Evolutionary conservation across 1,140 invertebrate genomes (phyloP).

Genomic region (Drosophila nannoptera): DNA sequence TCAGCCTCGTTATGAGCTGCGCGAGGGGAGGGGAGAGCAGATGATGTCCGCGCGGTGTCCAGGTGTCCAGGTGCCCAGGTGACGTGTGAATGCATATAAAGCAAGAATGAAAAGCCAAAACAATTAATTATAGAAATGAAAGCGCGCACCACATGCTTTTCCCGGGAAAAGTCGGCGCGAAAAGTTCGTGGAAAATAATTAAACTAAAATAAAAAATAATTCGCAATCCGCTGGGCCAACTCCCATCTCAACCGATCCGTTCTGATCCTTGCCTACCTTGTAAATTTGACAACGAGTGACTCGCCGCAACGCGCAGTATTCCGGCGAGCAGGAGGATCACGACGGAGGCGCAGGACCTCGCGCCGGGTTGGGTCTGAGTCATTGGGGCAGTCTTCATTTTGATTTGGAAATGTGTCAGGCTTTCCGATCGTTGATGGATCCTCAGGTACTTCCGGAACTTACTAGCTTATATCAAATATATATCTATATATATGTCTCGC

Average conservation of each 20-base stretch:
- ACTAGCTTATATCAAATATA: slow-evolving; percentile 36
- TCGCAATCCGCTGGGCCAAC: too few species aligned
- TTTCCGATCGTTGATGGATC: slow-evolving; percentile 40
- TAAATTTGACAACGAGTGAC: slow-evolving; percentile 30
- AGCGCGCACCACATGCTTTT: slow-evolving; percentile 5
- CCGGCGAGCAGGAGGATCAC: slow-evolving; percentile 38
- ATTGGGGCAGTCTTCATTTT: slow-evolving; percentile 50
- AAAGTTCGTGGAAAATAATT: neutral
- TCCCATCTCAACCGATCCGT: too few species aligned
- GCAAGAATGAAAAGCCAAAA: slow-evolving; percentile 8
- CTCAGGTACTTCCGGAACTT: slow-evolving; percentile 55
- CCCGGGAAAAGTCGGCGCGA: neutral
- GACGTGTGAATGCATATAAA: slow-evolving; percentile 9
- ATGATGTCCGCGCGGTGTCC: neutral
- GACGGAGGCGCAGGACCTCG: slow-evolving; percentile 25
- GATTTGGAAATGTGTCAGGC: slow-evolving; percentile 18
- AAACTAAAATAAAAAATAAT: neutral
- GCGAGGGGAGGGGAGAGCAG: neutral
- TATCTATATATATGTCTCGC: slow-evolving; percentile 38
- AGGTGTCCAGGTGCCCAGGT: neutral
- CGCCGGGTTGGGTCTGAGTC: slow-evolving; percentile 33
- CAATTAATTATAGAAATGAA: slow-evolving; percentile 32
- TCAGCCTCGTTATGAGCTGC: slow-evolving; percentile 69
- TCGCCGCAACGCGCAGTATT: slow-evolving; percentile 21
- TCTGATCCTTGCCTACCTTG: slow-evolving; percentile 34